These are phyloP conservation scores for Danio aesculapii DNA, from an alignment of 2,797 vertebrate genomes.

Conservation along the genomic window DNA sequence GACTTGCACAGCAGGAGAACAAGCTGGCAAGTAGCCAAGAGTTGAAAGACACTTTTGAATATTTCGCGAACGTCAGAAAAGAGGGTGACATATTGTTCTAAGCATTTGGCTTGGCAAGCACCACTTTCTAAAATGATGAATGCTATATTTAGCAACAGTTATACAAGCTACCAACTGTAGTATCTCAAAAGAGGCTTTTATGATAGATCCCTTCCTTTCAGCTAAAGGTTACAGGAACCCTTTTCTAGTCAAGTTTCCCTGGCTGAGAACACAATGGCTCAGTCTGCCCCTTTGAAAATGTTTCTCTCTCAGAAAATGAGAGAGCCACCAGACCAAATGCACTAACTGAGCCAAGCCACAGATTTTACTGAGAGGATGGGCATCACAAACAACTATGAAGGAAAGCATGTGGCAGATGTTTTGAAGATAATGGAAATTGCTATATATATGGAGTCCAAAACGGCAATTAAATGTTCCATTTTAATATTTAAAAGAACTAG, in stretches of 20 bases:
- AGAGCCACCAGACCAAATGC: neutral
- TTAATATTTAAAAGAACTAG: too few relatives aligned
- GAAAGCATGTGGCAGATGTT: too few relatives aligned
- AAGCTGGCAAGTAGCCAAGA: slow-evolving; percentile 4
- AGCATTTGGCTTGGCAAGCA: neutral
- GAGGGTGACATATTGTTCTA: neutral
- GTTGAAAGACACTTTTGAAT: slow-evolving; percentile 19
- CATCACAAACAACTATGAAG: neutral
- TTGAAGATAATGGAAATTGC: too few relatives aligned
- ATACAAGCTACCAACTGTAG: neutral
- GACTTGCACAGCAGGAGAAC: slow-evolving; percentile 17
- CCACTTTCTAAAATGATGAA: slow-evolving; percentile 8
- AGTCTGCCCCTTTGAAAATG: slow-evolving; percentile 12
- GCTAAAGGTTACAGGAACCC: neutral
- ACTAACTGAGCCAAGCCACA: neutral
- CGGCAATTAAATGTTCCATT: too few relatives aligned
- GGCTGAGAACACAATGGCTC: neutral
- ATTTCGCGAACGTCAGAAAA: neutral
- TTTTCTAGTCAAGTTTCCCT: slow-evolving; percentile 11
- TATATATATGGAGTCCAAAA: too few relatives aligned
- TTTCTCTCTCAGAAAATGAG: slow-evolving; percentile 10
- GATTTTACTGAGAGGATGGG: neutral
- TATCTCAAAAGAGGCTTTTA: slow-evolving; percentile 30
- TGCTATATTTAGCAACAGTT: slow-evolving; percentile 33
- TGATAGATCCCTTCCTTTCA: slow-evolving; percentile 5